Conservation (phyloP, 2,888 invertebrate species). For the Oconnorella tubifera region DNA sequence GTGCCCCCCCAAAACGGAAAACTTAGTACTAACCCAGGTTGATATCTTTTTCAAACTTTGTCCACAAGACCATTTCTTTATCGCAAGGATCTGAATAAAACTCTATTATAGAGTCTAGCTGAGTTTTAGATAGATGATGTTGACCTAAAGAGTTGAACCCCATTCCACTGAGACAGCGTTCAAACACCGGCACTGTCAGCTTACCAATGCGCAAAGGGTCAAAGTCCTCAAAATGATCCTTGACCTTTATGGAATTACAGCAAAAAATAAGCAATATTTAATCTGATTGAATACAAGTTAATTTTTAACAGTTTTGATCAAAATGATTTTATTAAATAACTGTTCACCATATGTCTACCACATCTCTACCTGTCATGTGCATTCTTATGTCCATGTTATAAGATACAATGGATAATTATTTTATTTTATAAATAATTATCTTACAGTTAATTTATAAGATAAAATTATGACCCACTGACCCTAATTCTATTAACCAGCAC, state of each 20-base stretch:
- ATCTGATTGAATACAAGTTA: too few relatives aligned
- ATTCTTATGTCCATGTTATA: too few relatives aligned
- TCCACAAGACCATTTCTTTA: constrained; percentile 49
- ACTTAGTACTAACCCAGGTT: constrained; percentile 55
- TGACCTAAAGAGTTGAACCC: constrained; percentile 52
- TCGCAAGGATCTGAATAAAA: constrained; percentile 46
- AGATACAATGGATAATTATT: too few relatives aligned
- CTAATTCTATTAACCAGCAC: constrained; percentile 51
- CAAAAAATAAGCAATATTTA: too few relatives aligned
- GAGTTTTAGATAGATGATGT: constrained; percentile 48
- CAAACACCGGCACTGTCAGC: constrained; percentile 52
- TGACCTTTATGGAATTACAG: constrained; percentile 41
- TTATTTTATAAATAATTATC: too few relatives aligned
- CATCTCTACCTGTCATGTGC: too few relatives aligned
- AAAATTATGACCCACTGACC: too few relatives aligned
- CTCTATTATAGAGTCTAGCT: constrained; percentile 46
- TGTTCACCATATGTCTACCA: too few relatives aligned
- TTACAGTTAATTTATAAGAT: too few relatives aligned
- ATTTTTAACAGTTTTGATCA: too few relatives aligned
- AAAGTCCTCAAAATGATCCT: constrained; percentile 54
- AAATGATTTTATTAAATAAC: too few relatives aligned
- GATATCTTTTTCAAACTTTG: constrained; percentile 49
- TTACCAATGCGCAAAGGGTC: constrained; percentile 52
- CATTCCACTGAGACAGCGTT: constrained; percentile 47
- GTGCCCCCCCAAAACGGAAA: too few relatives aligned